Conservation (phyloP, 2,797 vertebrate species). For the Spinus pinus region DNA sequence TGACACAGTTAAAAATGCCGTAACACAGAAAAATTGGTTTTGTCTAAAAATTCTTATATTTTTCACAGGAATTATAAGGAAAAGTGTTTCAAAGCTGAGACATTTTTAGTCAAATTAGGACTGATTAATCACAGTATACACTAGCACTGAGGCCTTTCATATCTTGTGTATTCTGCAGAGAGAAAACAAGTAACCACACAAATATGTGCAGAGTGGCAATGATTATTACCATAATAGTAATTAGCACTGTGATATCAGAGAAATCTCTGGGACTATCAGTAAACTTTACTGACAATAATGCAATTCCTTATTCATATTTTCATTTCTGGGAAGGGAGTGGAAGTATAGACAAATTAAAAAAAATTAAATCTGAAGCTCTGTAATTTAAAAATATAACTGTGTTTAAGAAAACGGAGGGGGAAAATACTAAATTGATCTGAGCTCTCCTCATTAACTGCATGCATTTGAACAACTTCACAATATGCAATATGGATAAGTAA, state of each 20-base stretch:
- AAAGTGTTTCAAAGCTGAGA: background rate
- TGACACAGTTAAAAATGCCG: background rate
- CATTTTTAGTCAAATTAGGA: background rate
- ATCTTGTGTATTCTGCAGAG: background rate
- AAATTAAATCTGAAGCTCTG: background rate
- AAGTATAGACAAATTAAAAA: background rate
- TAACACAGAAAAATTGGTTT: background rate
- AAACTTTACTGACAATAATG: background rate
- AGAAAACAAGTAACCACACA: background rate
- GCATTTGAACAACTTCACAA: background rate
- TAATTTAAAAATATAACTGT: background rate
- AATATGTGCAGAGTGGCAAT: background rate
- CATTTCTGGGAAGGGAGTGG: background rate
- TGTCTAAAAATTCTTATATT: background rate
- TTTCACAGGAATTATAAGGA: background rate
- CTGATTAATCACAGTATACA: background rate
- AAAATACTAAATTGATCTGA: background rate
- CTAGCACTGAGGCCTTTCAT: background rate
- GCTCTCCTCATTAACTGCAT: background rate
- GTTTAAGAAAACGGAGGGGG: background rate
- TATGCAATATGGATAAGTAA: background rate
- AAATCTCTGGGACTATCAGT: background rate
- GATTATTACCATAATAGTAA: background rate
- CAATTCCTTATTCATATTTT: background rate
- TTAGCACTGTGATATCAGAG: background rate